Evolutionary conservation across 2,888 invertebrate genomes (phyloP), one percentile per base, ranked within the genome.

Genomic region (Tenthredo mesomela): DNA sequence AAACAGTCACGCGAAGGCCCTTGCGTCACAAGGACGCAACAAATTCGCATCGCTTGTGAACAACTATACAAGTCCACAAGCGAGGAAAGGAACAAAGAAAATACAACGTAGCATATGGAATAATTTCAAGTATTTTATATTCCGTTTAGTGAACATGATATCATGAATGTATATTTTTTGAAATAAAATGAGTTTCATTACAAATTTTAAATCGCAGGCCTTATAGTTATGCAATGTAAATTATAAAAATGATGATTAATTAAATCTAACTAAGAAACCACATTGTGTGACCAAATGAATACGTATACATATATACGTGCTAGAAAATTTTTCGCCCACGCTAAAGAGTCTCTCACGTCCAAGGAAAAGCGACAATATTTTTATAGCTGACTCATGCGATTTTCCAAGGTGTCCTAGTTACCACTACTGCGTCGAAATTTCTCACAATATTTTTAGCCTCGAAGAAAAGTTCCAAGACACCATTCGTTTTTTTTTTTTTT

Each of bases 371-470:
- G 40, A 61, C 37, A 80, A 80, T 80, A 80, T 80, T 80, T 80
- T 61, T 80, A 80, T 80, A 61, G 58, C 80, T 80, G 80, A 80
- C 61, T 80, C 80, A 80, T 61, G 80, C 37, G 61, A 61, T 80
- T 80, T 80, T 80, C 61, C 80, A 61, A 58, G 61, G 80, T 80
- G 80, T 80, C 58, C 80, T 61, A 80, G 80, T 58, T 80, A 80
- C 58, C 58, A 40, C 80, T 61, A 40, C 80, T 58, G 58, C 80
- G 80, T 80, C 61, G 80, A 58, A 80, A 80, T 25, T 58, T 80
- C 58, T 61, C 61, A 80, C 37, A 61, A 61, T 80, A 80, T 80
- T 80, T 80, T 80, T 80, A 80, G 80, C 37, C 37, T 29, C 29
- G 33, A 77, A 47, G 33, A 77, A 47, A 50, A 50, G 6, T 29